Base-by-base conservation (phyloP, 2,888 invertebrate genomes). In the Himalopsyche japonica region DNA sequence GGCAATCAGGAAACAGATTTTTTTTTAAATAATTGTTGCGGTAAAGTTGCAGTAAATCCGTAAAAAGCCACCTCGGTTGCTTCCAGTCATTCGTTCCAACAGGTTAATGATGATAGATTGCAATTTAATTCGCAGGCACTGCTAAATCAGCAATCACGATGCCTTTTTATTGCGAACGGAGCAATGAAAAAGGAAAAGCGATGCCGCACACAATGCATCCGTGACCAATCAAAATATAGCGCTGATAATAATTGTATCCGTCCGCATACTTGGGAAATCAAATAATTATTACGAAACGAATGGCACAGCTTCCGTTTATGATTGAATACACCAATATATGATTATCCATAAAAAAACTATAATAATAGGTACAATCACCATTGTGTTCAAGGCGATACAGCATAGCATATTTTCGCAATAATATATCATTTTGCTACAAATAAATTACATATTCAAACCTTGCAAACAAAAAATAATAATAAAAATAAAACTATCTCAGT, bases 181-280 rank as follows among this genome's bases (percentile, higher is more conserved):
- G 30, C 70, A 27, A 70, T 27, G 24, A 27, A 70, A 70, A 70
- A 70, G 27, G 12, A 30, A 70, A 27, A 10, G 20, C 57, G 20
- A 57, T 57, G 57, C 7, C n/a, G 6, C 24, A 8, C 70, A 70
- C 70, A 27, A 27, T 70, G 70, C 70, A 70, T 27, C 70, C 70
- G 70, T 70, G 70, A 27, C 70, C 12, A 70, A 70, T 70, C 70
- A 12, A 70, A 70, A 77, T 32, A n/a, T 10, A 12, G 32, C 34
- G 43, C 34, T 34, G 77, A 77, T 77, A 43, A 34, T 77, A 43
- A 77, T 77, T 77, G 77, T 43, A 77, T 77, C 77, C 77, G 77
- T 30, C 37, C 43, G 15, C 43, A 43, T 37, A 43, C 37, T 77
- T 77, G 77, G 37, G 77, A 77, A 77, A 77, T 77, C 37, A 77